Percentiles rank a stretch among this genome's conserved stretches.
Conservation (phyloP, 2,797 vertebrate genomes). For the Jordanella pulchra region DNA sequence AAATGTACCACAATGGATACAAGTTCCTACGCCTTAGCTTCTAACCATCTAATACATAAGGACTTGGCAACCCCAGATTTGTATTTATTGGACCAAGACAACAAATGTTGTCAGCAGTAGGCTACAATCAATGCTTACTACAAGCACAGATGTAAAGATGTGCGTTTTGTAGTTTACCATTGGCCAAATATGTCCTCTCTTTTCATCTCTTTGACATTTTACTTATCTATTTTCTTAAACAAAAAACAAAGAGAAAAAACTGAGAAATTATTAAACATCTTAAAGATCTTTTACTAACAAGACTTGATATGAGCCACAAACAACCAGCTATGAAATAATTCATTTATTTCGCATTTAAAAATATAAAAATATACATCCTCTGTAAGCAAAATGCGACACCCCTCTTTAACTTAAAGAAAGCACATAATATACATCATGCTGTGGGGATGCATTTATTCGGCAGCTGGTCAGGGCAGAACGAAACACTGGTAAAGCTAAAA, state of each 20-base stretch:
- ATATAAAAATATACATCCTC: background rate
- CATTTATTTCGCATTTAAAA: background rate
- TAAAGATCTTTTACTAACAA: background rate
- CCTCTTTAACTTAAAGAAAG: background rate
- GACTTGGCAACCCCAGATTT: background rate
- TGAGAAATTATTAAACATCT: background rate
- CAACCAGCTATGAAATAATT: background rate
- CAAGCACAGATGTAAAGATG: background rate
- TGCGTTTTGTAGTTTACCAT: background rate
- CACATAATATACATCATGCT: background rate
- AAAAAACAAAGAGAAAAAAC: no score
- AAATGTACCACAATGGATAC: background rate
- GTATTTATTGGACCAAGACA: background rate
- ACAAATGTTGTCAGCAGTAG: background rate
- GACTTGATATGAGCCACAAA: background rate
- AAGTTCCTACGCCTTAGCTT: background rate
- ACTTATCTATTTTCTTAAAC: background rate
- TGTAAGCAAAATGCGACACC: background rate
- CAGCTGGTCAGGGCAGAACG: background rate
- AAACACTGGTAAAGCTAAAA: background rate
- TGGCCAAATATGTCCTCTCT: background rate
- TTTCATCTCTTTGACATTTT: background rate
- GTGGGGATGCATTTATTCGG: background rate
- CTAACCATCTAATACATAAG: background rate
- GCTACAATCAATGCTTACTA: background rate